Evolutionary conservation across 2,113 vertebrate genomes (phyloP).

Genomic region (Rhinichthys klamathensis): DNA sequence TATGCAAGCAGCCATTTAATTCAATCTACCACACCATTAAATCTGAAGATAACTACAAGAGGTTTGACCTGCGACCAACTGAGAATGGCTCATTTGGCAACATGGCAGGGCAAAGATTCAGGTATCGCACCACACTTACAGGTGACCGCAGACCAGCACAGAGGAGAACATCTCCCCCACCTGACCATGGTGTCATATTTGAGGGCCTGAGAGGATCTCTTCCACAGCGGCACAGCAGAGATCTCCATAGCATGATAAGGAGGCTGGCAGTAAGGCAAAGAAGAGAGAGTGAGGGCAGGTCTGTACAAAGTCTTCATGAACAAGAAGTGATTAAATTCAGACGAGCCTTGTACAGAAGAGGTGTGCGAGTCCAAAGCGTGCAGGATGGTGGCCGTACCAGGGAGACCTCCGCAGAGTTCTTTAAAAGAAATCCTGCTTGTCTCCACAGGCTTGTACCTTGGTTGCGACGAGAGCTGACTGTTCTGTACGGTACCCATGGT

Average conservation of each 20-base stretch:
- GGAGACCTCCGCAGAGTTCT: constrained; percentile 91
- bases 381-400: constrained; percentile 88
- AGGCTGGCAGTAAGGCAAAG: constrained; percentile 79
- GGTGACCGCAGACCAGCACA: constrained; percentile 69
- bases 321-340: constrained; percentile 91
- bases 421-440: constrained; percentile 89
- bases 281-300: constrained; percentile 78
- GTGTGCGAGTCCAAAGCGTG: constrained; percentile 82
- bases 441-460: constrained; percentile 92
- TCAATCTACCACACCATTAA: constrained; percentile 93
- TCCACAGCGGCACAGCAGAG: constrained; percentile 68
- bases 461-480: constrained; percentile 89
- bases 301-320: constrained; percentile 78
- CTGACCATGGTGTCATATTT: constrained; percentile 85
- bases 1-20: constrained; percentile 94
- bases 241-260: constrained; percentile 81
- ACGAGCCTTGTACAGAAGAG: constrained; percentile 87
- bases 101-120: constrained; percentile 82
- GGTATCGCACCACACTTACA: constrained; percentile 89
- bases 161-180: constrained; percentile 77
- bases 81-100: constrained; percentile 80
- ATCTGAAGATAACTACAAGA: constrained; percentile 91
- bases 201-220: constrained; percentile 72
- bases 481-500: constrained; percentile 87
- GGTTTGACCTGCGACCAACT: constrained; percentile 81